A percentile compares a stretch with the other conserved stretches of the same genome.
phyloP scores from a whole-genome alignment of 2,797 vertebrate genomes.

The Mus minutoides region DNA sequence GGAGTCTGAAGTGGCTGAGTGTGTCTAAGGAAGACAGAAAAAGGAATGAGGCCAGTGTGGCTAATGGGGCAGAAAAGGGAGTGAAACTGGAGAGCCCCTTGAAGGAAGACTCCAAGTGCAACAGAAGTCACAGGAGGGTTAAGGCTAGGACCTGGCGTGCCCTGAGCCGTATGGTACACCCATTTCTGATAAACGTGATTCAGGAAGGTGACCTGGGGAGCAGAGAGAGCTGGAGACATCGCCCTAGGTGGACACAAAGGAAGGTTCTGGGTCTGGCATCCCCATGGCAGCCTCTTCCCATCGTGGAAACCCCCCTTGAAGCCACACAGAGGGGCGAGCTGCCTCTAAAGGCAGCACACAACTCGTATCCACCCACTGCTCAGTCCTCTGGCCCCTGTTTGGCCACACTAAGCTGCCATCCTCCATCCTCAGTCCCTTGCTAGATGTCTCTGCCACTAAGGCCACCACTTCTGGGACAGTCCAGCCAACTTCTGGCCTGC shows the following conservation, averaged over 20 bases:
- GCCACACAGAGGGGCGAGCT: not conserved
- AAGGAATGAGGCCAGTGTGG: not conserved
- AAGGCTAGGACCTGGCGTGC: not conserved
- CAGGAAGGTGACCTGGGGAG: not conserved
- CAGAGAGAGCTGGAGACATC: not conserved
- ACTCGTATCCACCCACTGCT: too few species aligned
- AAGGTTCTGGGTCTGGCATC: not conserved
- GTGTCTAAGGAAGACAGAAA: not conserved
- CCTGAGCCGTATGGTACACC: not conserved
- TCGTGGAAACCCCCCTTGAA: accelerated
- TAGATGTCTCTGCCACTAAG: not conserved
- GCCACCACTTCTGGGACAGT: not conserved
- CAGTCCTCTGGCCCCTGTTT: too few species aligned
- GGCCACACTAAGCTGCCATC: not conserved
- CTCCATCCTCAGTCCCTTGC: not conserved
- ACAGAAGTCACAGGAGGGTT: not conserved
- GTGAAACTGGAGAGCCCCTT: accelerated
- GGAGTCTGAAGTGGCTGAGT: accelerated
- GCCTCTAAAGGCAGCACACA: too few species aligned
- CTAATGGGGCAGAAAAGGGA: not conserved
- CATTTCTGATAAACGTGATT: not conserved
- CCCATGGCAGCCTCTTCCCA: not conserved
- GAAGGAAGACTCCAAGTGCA: not conserved
- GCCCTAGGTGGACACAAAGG: not conserved
- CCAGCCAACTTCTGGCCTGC: not conserved